These are phyloP conservation scores for Cavia porcellus DNA, from an alignment of 2,113 vertebrate genomes.

Conservation along the genomic window DNA sequence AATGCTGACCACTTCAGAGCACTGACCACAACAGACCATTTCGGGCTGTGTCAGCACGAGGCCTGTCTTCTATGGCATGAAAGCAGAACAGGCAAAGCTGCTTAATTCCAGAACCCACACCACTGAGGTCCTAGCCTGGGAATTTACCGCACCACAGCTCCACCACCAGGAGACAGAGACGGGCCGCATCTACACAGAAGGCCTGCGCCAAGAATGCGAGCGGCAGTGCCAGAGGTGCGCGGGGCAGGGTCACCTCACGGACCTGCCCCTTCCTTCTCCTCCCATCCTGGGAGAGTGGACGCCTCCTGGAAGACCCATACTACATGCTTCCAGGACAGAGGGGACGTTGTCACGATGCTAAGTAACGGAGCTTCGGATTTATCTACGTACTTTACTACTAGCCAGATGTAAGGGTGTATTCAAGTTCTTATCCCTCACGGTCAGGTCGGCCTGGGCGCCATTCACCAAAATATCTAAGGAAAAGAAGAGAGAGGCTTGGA, in stretches of 20 bases:
- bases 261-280: neutral
- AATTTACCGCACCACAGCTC: neutral
- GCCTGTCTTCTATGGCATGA: slow-evolving; percentile 23
- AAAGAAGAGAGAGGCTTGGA: slow-evolving; percentile 54
- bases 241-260: neutral
- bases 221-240: neutral
- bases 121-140: neutral
- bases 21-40: neutral
- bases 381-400: slow-evolving; percentile 94
- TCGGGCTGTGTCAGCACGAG: neutral
- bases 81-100: neutral
- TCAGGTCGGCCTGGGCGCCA: slow-evolving; percentile 89
- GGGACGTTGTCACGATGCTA: neutral
- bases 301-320: neutral
- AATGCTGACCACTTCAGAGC: neutral
- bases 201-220: neutral
- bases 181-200: neutral
- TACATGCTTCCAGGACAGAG: neutral
- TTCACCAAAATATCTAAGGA: slow-evolving; percentile 94
- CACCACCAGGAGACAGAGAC: neutral
- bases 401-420: slow-evolving; percentile 96
- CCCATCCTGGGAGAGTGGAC: neutral
- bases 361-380: neutral
- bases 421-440: slow-evolving; percentile 92
- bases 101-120: neutral